Evolutionary conservation across 2,797 vertebrate species (phyloP), one percentile per base, ranked within the genome.

Genomic region (Spinus olivaceus): DNA sequence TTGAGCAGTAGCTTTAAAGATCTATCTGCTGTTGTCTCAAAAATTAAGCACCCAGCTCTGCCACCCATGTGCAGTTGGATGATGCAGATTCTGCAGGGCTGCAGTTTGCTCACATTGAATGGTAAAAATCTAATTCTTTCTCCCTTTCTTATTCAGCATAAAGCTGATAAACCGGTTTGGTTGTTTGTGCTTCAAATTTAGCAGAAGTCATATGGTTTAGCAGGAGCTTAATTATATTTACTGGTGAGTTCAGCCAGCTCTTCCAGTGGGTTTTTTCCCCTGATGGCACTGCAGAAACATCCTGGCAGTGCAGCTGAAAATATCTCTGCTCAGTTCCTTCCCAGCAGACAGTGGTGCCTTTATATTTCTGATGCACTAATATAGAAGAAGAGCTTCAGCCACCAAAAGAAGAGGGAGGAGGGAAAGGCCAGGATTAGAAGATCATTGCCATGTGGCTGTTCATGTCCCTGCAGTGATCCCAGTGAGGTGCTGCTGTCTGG

Each of bases 101-200:
- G 60, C 37, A 14, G 24, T 61, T 71, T 59, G 61, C 35, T 76
- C 32, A 5, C 41, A 37, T 17, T 56, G 69, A 93, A 44, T 72
- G 87, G 39, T 77, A 76, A 72, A 60, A 90, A 57, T 73, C 51
- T 37, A 63, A 66, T 80, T 93, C 71, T 79, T 91, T 44, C 82
- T 86, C 60, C 60, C 37, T 80, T 93, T 90, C 88, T 93, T 93
- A 60, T n/a, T 95, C 81, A 84, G 78, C 59, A 54, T 63, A 90
- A 88, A 63, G 85, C 66, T 12, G 15, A 86, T 81, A 76, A 80
- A 74, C 39, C 30, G 28, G 32, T 89, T 95, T 69, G 72, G 21
- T 88, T 32, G 3, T 69, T 81, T 79, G 59, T 81, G n/a, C 73
- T 86, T 96, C 51, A 86, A 77, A 86, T 82, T 82, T 90, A 90